Base-by-base conservation (phyloP, 2,113 vertebrate species). In the Epinephelus moara region DNA sequence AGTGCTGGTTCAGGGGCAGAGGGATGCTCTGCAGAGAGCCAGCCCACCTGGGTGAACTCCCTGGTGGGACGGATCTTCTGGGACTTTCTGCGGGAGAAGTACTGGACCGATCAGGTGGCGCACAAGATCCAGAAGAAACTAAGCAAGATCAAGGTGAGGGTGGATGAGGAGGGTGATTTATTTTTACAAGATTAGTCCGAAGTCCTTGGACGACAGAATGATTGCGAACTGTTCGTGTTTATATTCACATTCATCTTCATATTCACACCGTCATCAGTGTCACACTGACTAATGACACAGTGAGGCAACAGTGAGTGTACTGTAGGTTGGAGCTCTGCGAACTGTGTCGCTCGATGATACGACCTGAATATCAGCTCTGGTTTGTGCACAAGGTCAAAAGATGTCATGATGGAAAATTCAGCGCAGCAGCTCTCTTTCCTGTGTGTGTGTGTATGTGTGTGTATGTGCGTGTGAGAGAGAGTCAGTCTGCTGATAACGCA, bases 91-190 rank as follows among this genome's bases (percentile, higher is more conserved):
- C 81, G 89, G 25, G 96, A 97, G 79, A 96, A 71, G 23, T 97
- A 97, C 94, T 97, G 96, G 97, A 94, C 94, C 0, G 94, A 97
- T 88, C 95, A 94, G 74, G 96, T 97, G 85, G 95, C 96, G 27
- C 92, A 87, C 90, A 97, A 97, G 92, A 96, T 97, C 87, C 97
- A 97, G 92, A 97, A 97, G 93, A 97, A 97, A 84, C 61, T 97
- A 64, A 94, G 94, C 85, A 96, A 96, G 91, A 97, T 97, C 80
- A 96, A 96, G 96, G 96, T 97, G 87, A 92, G 94, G 17, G 27
- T 8, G 57, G 55, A 30, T 52, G 56, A 80, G 50, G 7, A 21
- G 2, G 37, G 19, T 8, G 0, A 52, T 61, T 49, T 25, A 10
- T 63, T 67, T 66, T 27, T 50, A n/a, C 15, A 33, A 49, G 25